Evolutionary conservation across 2,113 vertebrate genomes (phyloP).

Genomic region (Poeciliopsis prolifica): DNA sequence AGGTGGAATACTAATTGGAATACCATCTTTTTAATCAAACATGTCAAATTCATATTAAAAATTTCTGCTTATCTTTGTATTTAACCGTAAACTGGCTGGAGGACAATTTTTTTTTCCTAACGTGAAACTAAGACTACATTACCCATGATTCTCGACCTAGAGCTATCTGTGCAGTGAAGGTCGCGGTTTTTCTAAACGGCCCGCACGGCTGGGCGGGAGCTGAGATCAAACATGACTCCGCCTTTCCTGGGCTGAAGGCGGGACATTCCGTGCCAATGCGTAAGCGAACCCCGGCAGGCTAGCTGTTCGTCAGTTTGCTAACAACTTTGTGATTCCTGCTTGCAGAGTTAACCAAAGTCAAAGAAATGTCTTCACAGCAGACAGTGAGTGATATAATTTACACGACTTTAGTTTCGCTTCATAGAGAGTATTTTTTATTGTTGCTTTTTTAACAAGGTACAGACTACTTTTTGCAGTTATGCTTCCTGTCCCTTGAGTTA

Average conservation of each 20-base stretch:
- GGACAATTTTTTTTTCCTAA: not conserved
- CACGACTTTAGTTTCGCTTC: not conserved
- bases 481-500: not conserved
- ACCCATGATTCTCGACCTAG: slow-evolving; percentile 21
- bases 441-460: fast-evolving
- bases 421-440: not conserved
- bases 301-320: not conserved
- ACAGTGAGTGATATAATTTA: slow-evolving; percentile 42
- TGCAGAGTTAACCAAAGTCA: not conserved
- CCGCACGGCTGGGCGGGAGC: not conserved
- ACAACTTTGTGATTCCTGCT: not conserved
- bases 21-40: too few species aligned
- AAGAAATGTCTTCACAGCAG: slow-evolving; percentile 59
- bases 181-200: not conserved
- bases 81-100: not conserved
- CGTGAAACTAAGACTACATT: slow-evolving; percentile 17
- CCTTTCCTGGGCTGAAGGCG: not conserved
- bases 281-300: not conserved
- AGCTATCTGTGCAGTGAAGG: not conserved
- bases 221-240: not conserved
- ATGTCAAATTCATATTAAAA: too few species aligned
- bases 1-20: too few species aligned
- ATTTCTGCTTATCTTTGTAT: not conserved
- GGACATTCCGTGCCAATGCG: fast-evolving
- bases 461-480: not conserved